Evolutionary conservation across 2,113 vertebrate genomes (phyloP), one percentile per base, ranked within the genome.

Genomic region (Leptobrachium ailaonicum): DNA sequence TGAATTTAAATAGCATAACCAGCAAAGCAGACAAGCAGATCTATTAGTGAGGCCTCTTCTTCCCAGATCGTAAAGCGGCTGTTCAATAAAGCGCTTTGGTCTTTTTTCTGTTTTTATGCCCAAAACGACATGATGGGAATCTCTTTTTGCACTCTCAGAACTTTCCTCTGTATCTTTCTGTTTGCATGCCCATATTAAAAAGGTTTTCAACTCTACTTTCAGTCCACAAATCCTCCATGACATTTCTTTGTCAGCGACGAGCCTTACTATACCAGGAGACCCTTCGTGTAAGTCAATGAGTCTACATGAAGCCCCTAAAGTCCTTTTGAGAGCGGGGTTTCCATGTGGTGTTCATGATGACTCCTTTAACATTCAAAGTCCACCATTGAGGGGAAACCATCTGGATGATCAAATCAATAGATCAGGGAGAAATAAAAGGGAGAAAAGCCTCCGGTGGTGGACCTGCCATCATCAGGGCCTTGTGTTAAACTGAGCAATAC

Each of bases 121-220:
- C 9, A 40, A 41, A 2, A 41, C 4, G 20, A 41, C 13, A n/a
- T 3, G 42, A 1, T 60, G 14, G 41, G 71, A 20, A 67, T 60
- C 71, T 20, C 60, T 13, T 11, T 56, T 44, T 20, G 56, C 47
- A 32, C n/a, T 74, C 41, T 67, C 64, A 7, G 50, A 41, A n/a
- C 2, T n/a, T 74, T 69, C 53, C 53, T 67, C 60, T 32, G 50
- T 44, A 8, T 62, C 43, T 54, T 66, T 50, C 41, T 80, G 53
- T 58, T 54, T 69, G 41, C 14, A 73, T 66, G 63, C 75, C 67
- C 50, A n/a, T 75, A 75, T 81, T 81, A 81, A 81, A 81, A 75
- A 81, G 79, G 79, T 81, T 75, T 81, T 72, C 79, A 81, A 81
- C 79, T 72, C 72, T 81, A 75, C 79, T 80, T 80, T 75, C 20